Evolutionary conservation across 2,113 vertebrate genomes (phyloP), one percentile per base, ranked within the genome.

Genomic region (Strigops habroptila): DNA sequence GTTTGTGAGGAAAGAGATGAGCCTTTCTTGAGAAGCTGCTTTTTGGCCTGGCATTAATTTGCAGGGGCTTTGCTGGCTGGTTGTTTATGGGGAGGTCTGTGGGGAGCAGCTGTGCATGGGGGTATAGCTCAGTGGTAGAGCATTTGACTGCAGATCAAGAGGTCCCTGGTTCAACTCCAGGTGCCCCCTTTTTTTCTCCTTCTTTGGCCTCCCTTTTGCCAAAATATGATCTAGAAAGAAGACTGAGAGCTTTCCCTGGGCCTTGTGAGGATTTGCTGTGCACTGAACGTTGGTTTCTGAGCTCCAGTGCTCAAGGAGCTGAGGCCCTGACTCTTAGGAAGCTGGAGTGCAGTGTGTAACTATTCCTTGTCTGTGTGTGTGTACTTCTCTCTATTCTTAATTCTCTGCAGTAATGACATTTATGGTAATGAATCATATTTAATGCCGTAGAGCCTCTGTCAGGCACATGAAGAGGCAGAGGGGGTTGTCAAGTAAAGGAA

Each of bases 141-240:
- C 97, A 97, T 97, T 96, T 97, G 97, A 98, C 96, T 97, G 94
- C 97, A 97, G 96, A 97, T 97, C 74, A 60, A 76, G 74, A 76
- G 75, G 59, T 63, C 59, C 75, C 75, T 41, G 75, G 59, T 78
- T 78, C 75, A 78, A 63, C 75, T 78, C 68, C 81, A 62, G 68
- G 81, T 83, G 81, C 81, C 53, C 70, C 88, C 24, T 25, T 23
- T 49, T 49, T 51, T 51, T 27, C 1, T 52, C 27, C 27, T 52
- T 9, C 51, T 52, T 52, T 27, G 27, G 51, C 27, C 51, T 52
- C 14, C 51, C 51, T 52, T 52, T 17, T 52, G 9, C 27, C 51
- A 52, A 28, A 28, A 52, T 28, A 52, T 6, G 14, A 52, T 52
- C 27, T 25, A 28, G 51, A 52, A 52, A 28, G 51, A 52, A 52